Conservation (phyloP, 2,888 invertebrate species). For the Leptinotarsa rubiginosa region DNA sequence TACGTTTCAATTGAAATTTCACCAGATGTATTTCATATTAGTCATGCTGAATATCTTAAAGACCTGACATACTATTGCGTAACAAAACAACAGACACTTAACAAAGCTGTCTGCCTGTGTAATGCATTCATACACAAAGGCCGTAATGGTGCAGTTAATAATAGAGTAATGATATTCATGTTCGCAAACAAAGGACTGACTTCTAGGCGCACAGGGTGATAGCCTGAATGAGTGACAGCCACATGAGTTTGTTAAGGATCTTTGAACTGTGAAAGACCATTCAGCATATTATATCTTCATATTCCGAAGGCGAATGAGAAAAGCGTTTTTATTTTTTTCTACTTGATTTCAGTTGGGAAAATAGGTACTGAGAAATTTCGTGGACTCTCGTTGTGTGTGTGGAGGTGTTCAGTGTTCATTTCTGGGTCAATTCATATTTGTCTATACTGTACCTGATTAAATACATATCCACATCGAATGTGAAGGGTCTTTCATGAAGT, state of each 20-base stretch:
- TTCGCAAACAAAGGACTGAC: slow-evolving; percentile 12
- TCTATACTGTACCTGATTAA: no score
- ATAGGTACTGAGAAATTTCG: no score
- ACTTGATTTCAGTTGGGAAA: no score
- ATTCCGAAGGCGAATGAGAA: background rate
- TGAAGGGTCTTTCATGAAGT: no score
- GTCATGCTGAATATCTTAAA: slow-evolving; percentile 28
- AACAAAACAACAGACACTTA: slow-evolving; percentile 24
- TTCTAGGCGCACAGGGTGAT: slow-evolving; percentile 9
- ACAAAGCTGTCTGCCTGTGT: slow-evolving; percentile 23
- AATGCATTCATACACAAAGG: slow-evolving; percentile 20
- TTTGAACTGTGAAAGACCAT: background rate
- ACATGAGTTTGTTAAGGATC: slow-evolving; percentile 2
- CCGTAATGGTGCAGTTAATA: slow-evolving; percentile 6
- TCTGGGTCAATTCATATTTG: no score
- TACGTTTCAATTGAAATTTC: slow-evolving; percentile 29
- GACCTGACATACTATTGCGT: slow-evolving; percentile 21
- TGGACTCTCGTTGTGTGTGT: no score
- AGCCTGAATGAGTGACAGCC: slow-evolving; percentile 14
- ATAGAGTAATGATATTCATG: slow-evolving; percentile 20
- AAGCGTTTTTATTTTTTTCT: no score
- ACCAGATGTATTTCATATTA: slow-evolving; percentile 24
- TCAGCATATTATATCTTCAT: background rate
- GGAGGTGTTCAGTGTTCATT: no score
- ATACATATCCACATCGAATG: no score